These are phyloP conservation scores for Melipona beecheii DNA, from an alignment of 2,888 invertebrate genomes.

Conservation along the genomic window DNA sequence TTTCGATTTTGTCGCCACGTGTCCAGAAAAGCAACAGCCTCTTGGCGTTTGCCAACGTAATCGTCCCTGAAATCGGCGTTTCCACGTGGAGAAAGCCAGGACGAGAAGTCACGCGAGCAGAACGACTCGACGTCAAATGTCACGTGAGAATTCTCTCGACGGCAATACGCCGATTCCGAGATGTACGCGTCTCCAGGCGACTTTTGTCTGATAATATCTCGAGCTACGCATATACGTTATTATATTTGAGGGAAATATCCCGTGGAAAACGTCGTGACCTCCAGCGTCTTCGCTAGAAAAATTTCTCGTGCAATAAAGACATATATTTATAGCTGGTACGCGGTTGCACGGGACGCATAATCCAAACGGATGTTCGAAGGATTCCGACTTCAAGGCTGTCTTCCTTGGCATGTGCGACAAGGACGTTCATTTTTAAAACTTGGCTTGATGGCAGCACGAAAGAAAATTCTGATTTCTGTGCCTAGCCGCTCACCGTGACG, in stretches of 20 bases:
- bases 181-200: background rate
- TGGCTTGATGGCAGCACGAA: background rate
- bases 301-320: slow-evolving; percentile 15
- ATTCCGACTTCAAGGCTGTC: slow-evolving; percentile 18
- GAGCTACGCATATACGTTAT: background rate
- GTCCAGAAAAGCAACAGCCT: background rate
- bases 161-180: background rate
- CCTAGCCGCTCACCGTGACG: background rate
- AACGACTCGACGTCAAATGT: background rate
- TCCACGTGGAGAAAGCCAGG: background rate
- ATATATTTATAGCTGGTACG: slow-evolving; percentile 22
- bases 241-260: background rate
- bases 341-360: slow-evolving; percentile 10
- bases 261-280: background rate
- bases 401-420: slow-evolving; percentile 20
- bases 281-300: background rate
- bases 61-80: slow-evolving; percentile 1
- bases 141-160: background rate
- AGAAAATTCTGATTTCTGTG: background rate
- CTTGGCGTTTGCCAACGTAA: background rate
- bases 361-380: background rate
- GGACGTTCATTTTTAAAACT: slow-evolving; percentile 23
- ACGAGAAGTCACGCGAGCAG: slow-evolving; percentile 30
- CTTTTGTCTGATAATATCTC: background rate
- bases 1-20: background rate